Evolutionary conservation across 1,140 invertebrate genomes (phyloP).

Genomic region (Lasioglossum baleicum): DNA sequence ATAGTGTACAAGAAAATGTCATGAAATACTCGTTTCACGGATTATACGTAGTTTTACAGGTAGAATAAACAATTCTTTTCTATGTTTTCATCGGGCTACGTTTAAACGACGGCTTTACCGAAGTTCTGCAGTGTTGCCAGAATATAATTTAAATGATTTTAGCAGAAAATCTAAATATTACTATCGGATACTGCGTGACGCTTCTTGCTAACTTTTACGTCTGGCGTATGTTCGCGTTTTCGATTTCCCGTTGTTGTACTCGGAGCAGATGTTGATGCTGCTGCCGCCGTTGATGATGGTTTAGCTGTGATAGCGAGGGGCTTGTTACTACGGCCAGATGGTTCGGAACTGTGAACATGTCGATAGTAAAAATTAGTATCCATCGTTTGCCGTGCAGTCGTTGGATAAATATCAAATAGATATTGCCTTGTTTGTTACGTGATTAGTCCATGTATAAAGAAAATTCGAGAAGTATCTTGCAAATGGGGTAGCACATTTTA

Average conservation of each 20-base stretch:
- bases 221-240: slow-evolving; percentile 74
- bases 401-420: not conserved
- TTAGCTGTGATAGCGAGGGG: slow-evolving; percentile 17
- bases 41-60: not conserved
- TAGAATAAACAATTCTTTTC: not conserved
- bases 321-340: not conserved
- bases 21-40: not conserved
- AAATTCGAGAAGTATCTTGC: not conserved
- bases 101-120: not conserved
- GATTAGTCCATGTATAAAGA: slow-evolving; percentile 23
- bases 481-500: not conserved
- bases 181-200: slow-evolving; percentile 66
- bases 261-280: slow-evolving; percentile 2
- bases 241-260: slow-evolving; percentile 37
- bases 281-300: not conserved
- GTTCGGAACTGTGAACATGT: slow-evolving; percentile 51
- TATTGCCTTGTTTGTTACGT: not conserved
- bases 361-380: not conserved
- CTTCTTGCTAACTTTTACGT: slow-evolving; percentile 66
- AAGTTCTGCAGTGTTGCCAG: slow-evolving; percentile 11
- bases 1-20: not conserved
- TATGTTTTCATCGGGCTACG: not conserved
- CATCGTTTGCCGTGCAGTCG: not conserved
- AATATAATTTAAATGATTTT: slow-evolving; percentile 29
- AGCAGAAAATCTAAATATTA: slow-evolving; percentile 56